Evolutionary conservation across 2,113 vertebrate species (phyloP), one percentile per base, ranked within the genome.

Genomic region (Sitta europaea): DNA sequence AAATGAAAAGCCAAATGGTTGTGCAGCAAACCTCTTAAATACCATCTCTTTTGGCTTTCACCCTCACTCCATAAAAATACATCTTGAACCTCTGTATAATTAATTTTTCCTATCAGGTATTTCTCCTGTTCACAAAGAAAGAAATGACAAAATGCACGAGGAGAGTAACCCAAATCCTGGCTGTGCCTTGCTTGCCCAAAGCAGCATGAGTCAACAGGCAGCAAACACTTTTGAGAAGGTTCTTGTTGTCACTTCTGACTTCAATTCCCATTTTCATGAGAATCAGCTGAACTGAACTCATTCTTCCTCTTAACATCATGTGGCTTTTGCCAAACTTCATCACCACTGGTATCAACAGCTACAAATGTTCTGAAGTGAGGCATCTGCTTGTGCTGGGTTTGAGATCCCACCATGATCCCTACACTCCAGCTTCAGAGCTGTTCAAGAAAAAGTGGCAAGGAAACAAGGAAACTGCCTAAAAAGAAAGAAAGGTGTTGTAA

Each of bases 121-220:
- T 74, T 45, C 9, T 45, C 9, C 20, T n/a, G 12, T n/a, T 59
- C n/a, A 24, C 68, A 45, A 45, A 18, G 16, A 45, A 74, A 68
- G 7, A 67, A 53, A 81, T 25, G 2, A 51, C 28, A 67, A 66
- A 38, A 66, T 21, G 12, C 28, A 21, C 0, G 0, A 50, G 10
- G 6, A 67, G 31, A 45, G 19, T 29, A 66, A 66, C 54, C 53
- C 20, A 27, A 61, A 53, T 25, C 31, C 2, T 71, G 54, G 6
- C 73, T 29, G 25, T 48, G 43, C 53, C 40, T 54, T 68, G 43
- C 22, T 86, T 50, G 18, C 53, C 31, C 62, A 27, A 43, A 57
- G 24, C 45, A 23, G 4, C 0, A 0, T 6, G 61, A 77, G n/a
- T 33, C 50, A 74, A 14, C 31, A 48, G 36, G 24, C 28, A 83